A percentile compares a stretch with the other conserved stretches of the same genome.
Evolutionary conservation across 1,140 invertebrate genomes (phyloP).

Genomic region (Philaenus spumarius): DNA sequence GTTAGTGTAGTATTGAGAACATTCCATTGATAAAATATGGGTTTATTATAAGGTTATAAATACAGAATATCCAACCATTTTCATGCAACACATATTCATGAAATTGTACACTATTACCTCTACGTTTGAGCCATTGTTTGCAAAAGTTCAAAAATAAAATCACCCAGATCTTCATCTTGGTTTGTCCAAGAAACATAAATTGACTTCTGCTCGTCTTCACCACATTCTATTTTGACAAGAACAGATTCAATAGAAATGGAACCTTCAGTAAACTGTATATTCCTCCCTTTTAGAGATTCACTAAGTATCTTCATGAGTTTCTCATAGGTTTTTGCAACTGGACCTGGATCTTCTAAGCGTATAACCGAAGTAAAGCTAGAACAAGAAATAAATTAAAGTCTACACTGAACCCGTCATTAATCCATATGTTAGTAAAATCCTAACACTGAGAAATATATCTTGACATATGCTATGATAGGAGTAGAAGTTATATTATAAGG

Average conservation of each 20-base stretch:
- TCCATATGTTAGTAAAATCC: too few relatives aligned
- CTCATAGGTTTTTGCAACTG: slow-evolving; percentile 66
- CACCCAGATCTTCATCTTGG: slow-evolving; percentile 91
- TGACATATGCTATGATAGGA: too few relatives aligned
- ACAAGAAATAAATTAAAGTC: too few relatives aligned
- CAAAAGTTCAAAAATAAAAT: slow-evolving; percentile 73
- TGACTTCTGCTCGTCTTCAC: slow-evolving; percentile 71
- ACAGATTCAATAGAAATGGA: slow-evolving; percentile 82
- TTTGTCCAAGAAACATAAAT: slow-evolving; percentile 94
- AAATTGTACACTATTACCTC: too few relatives aligned
- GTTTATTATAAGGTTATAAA: too few relatives aligned
- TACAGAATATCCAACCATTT: too few relatives aligned
- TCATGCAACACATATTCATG: too few relatives aligned
- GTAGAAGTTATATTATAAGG: too few relatives aligned
- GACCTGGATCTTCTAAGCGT: slow-evolving; percentile 69
- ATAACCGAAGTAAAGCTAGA: slow-evolving; percentile 86
- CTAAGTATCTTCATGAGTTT: slow-evolving; percentile 67
- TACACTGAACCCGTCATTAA: too few relatives aligned
- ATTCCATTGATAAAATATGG: too few relatives aligned
- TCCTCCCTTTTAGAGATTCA: slow-evolving; percentile 69
- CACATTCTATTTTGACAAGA: slow-evolving; percentile 77
- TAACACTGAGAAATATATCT: too few relatives aligned
- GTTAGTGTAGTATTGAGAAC: too few relatives aligned
- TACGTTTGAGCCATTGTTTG: slow-evolving; percentile 57
- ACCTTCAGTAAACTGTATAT: slow-evolving; percentile 70